Evolutionary conservation across 1,140 invertebrate genomes (phyloP), one percentile per base, ranked within the genome.

Genomic region (Cherax destructor): DNA sequence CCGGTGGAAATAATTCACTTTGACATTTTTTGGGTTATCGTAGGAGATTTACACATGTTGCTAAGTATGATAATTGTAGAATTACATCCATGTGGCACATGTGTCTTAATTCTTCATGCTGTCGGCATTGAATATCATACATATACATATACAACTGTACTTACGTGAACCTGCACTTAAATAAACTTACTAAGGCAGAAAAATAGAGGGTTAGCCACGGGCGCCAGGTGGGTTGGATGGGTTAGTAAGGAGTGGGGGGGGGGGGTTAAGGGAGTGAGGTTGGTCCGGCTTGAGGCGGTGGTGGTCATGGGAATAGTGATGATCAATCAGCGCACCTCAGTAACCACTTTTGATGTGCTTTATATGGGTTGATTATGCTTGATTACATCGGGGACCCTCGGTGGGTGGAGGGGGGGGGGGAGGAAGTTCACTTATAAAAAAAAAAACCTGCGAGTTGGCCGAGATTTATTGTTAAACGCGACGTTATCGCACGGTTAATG

Each of bases 321-420:
- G 84, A 86, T 86, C 74, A 78, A 59, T 86, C 76, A 61, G 56
- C 30, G 76, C 76, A 77, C 84, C 30, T 86, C 72, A 78, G 72
- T 86, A 86, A 52, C 49, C 84, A 65, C 81, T 65, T 47, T 59
- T 41, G 47, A 83, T 69, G 81, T 30, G 59, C 47, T 50, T 47
- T 83, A 47, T 65, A 52, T 52, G 41, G 21, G n/a, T 52, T 56
- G 72, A 77, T 78, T 56, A 77, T 86, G 84, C 84, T 56, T 78
- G 72, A 56, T 77, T 59, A 50, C 72, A 16, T 30, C 84, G 49
- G 6, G 16, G 11, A 10, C 72, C n/a, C 41, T 74, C n/a, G n/a
- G n/a, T n/a, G n/a, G n/a, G n/a, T n/a, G n/a, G n/a, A n/a, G n/a
- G n/a, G n/a, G n/a, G n/a, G n/a, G n/a, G n/a, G n/a, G 30, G 49